Base-by-base conservation (phyloP, 2,113 vertebrate species). In the Perccottus glenii region DNA sequence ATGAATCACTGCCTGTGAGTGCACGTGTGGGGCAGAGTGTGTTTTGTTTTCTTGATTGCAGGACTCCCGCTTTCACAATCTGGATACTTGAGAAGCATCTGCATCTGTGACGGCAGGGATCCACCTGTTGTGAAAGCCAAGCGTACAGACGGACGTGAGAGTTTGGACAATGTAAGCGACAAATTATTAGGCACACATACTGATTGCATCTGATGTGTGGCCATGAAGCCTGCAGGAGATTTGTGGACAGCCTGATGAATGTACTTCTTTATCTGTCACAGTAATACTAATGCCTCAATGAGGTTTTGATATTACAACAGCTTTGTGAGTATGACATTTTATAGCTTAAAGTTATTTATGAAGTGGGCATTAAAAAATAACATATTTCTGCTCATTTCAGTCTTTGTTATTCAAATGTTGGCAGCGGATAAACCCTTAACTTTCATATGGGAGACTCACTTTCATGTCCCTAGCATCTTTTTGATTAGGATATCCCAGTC, bases 51-150 rank as follows among this genome's bases (percentile, higher is more conserved):
- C 12, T 48, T 64, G 55, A 73, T 75, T 65, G 74, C 76, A 63
- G 49, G 56, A 61, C 36, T 60, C 55, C 32, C n/a, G 11, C 33
- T 7, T 70, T 59, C 16, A 43, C 83, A 77, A 64, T 77, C 74
- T 83, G 77, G 61, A 58, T 70, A 11, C 50, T 65, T 55, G 45
- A 68, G 80, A 67, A 74, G 69, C 78, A 69, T 82, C 69, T 85
- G 85, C 68, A 83, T 68, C 67, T 46, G 12, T 36, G 62, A 61
- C 58, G 7, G 68, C 62, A 69, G 67, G 38, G 14, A 5, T 81
- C 75, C 80, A 83, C 80, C 77, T 75, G 78, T 81, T 67, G 73
- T 82, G 52, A 5, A 12, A 65, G 70, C 77, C 81, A 75, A 57
- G 46, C 40, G 61, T 38, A 42, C 49, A 6, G 62, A 75, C 59